These are phyloP conservation scores for Himalopsyche kuldschensis DNA, from an alignment of 2,888 invertebrate species.

Conservation along the genomic window DNA sequence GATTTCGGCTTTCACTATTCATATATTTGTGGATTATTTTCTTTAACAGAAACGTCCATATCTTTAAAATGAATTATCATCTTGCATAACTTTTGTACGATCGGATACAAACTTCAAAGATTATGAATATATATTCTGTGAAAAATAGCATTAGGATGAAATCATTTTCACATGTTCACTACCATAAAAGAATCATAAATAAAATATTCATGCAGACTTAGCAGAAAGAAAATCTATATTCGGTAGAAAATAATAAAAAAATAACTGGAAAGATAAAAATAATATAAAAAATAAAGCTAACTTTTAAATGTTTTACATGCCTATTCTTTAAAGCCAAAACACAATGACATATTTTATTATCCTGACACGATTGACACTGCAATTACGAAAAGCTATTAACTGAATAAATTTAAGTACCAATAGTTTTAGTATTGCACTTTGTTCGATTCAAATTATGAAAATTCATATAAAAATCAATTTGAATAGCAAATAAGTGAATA, in stretches of 20 bases:
- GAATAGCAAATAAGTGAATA: not conserved
- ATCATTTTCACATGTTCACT: slow-evolving; percentile 25
- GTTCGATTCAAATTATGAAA: not conserved
- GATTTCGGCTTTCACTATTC: not conserved
- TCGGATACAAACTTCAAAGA: not conserved
- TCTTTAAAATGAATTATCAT: not conserved
- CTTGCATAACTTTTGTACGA: not conserved
- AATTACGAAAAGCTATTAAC: not conserved
- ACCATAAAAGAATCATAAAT: slow-evolving; percentile 10
- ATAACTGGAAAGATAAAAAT: not conserved
- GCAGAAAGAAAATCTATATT: not conserved
- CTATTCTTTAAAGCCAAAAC: too few relatives aligned
- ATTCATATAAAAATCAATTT: not conserved
- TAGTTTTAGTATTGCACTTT: not conserved
- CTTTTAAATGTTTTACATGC: too few relatives aligned
- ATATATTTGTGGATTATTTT: not conserved
- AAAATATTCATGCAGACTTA: slow-evolving; percentile 20
- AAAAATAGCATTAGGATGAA: slow-evolving; percentile 19
- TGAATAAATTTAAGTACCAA: not conserved
- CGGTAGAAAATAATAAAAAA: not conserved
- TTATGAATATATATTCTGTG: not conserved
- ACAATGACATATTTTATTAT: too few relatives aligned
- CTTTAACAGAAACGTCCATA: not conserved
- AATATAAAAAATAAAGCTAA: not conserved
- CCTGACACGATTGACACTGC: too few relatives aligned